phyloP scores from a whole-genome alignment of 2,797 vertebrate genomes.

The Micropoecilia bifurca region DNA sequence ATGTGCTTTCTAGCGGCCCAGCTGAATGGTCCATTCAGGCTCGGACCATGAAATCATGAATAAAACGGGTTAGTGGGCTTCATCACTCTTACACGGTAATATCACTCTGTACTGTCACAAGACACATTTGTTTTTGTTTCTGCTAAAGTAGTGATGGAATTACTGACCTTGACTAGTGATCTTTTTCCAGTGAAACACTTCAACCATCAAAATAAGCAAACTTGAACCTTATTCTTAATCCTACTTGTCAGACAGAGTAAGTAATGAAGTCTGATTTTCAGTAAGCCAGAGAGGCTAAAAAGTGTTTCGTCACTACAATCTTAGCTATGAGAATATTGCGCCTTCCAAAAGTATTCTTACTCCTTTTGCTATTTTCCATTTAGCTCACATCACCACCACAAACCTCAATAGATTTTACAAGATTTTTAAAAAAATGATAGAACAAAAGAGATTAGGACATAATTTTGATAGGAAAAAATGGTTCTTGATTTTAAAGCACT shows the following conservation, averaged over 20 bases:
- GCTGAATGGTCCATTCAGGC: constrained; percentile 48
- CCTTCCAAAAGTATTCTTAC: not conserved
- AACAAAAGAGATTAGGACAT: not conserved
- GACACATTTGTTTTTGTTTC: constrained; percentile 6
- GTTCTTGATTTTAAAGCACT: not conserved
- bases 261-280: not conserved
- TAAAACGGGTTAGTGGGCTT: constrained; percentile 33
- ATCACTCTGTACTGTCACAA: constrained; percentile 3
- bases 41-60: constrained; percentile 46
- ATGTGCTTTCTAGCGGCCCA: constrained; percentile 40
- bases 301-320: not conserved
- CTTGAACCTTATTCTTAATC: not conserved
- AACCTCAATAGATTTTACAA: not conserved
- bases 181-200: constrained; percentile 7
- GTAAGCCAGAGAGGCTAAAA: not conserved
- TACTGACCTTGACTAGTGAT: not conserved
- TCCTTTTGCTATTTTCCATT: not conserved
- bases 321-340: not conserved
- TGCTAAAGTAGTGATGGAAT: constrained; percentile 3
- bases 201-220: not conserved
- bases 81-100: constrained; percentile 40
- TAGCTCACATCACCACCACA: not conserved
- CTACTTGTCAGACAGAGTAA: not conserved
- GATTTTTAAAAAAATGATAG: not conserved
- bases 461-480: not conserved